Conservation (phyloP, 2,797 vertebrate species). For the Coluber constrictor region DNA sequence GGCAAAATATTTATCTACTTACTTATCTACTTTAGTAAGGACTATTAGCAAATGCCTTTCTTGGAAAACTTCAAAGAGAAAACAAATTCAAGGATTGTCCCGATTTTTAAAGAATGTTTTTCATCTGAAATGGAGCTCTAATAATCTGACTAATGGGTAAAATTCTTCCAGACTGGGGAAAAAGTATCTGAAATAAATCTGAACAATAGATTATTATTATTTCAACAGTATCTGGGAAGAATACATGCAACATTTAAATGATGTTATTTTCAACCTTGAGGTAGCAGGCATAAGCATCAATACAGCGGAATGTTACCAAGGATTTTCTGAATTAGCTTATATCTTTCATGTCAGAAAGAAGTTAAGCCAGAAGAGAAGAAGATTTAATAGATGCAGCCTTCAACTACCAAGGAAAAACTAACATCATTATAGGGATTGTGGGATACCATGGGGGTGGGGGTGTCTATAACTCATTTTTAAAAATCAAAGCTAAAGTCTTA, state of each 20-base stretch:
- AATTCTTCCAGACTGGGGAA: not conserved
- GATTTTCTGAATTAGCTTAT: not conserved
- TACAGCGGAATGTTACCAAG: not conserved
- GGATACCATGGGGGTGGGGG: not conserved
- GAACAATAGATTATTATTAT: not conserved
- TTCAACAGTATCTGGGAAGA: not conserved
- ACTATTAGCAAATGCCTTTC: not conserved
- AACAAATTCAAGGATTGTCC: not conserved
- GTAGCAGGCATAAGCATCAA: not conserved
- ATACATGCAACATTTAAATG: not conserved
- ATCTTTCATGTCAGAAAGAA: not conserved
- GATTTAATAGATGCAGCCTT: not conserved
- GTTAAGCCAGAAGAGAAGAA: not conserved
- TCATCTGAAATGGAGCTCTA: not conserved
- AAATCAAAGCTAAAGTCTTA: not conserved
- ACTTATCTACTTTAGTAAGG: not conserved
- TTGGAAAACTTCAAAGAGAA: not conserved
- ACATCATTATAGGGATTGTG: not conserved
- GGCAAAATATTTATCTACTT: not conserved
- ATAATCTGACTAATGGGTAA: not conserved
- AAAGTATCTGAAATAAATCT: not conserved
- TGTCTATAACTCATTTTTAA: not conserved
- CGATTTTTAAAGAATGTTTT: not conserved
- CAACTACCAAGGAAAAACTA: not conserved
- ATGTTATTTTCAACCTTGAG: not conserved